A percentile compares a stretch with the other conserved stretches of the same genome.
phyloP scores from a whole-genome alignment of 2,797 vertebrate genomes.

The Labeo calbasu region DNA sequence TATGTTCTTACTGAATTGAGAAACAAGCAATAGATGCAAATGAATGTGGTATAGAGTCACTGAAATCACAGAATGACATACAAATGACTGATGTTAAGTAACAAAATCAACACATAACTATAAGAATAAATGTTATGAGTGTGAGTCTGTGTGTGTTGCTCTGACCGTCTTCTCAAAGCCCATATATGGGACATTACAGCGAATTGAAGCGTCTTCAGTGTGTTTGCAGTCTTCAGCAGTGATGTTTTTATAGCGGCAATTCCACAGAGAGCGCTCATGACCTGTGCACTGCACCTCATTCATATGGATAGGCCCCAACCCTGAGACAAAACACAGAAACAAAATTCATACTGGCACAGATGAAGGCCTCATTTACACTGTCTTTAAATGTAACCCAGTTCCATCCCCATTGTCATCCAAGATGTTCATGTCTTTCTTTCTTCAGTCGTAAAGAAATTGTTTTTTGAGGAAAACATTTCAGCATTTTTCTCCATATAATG shows the following conservation, averaged over 20 bases:
- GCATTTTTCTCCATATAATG: too few species aligned
- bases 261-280: slow-evolving; percentile 87
- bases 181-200: slow-evolving; percentile 92
- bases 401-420: too few species aligned
- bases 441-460: too few species aligned
- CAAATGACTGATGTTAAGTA: background rate
- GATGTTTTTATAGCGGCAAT: slow-evolving; percentile 90
- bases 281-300: slow-evolving; percentile 91
- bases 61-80: background rate
- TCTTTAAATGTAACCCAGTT: too few species aligned
- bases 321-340: slow-evolving; percentile 69
- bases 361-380: too few species aligned
- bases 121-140: slow-evolving; percentile 5
- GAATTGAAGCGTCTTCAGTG: slow-evolving; percentile 84
- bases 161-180: slow-evolving; percentile 90
- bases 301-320: slow-evolving; percentile 91
- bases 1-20: background rate
- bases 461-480: too few species aligned
- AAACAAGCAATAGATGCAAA: slow-evolving; percentile 27
- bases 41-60: background rate
- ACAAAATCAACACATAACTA: background rate
- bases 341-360: background rate
- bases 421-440: too few species aligned
- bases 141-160: slow-evolving; percentile 37
- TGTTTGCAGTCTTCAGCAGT: slow-evolving; percentile 91